Evolutionary conservation across 2,888 invertebrate genomes (phyloP), one percentile per base, ranked within the genome.

Genomic region (Nesidiocoris tenuis): DNA sequence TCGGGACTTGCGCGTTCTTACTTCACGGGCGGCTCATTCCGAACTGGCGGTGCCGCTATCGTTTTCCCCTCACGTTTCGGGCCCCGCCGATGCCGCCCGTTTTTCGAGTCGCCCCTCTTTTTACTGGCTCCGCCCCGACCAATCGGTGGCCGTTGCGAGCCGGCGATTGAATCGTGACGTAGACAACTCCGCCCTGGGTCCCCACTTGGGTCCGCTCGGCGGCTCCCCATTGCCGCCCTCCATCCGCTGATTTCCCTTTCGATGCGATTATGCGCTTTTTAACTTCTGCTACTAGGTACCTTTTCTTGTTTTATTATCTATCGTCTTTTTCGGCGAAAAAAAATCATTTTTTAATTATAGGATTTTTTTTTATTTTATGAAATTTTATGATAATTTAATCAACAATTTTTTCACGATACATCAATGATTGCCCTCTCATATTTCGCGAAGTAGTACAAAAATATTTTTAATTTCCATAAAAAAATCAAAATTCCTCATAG

Each of bases 171-270:
- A 75, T 75, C 57, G 59, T 75, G 74, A 75, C 74, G 74, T 66
- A 75, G 66, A 64, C 55, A 74, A 57, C 77, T 39, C 67, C 61
- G 65, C 74, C 76, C 72, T 12, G 63, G 7, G 57, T 68, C 63
- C 74, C 74, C 17, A 39, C 39, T 39, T 39, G 39, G 39, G 39
- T 25, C 76, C 70, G 65, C 63, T 74, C 16, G 16, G 23, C 23
- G 21, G 72, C 54, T 68, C 17, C 9, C 66, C 23, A 25, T 64
- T 75, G 54, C 68, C 77, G 24, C 74, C 66, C 77, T n/a, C 77
- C 77, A 79, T 68, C 79, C 39, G n/a, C 78, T 78, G 77, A 79
- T 78, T 79, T 77, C 77, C 74, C 74, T 70, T 72, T 67, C 77
- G 59, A 77, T 76, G 74, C 76, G 76, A 74, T 77, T 78, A 76